Evolutionary conservation across 2,113 vertebrate genomes (phyloP), one percentile per base, ranked within the genome.

Genomic region (Anhinga anhinga): DNA sequence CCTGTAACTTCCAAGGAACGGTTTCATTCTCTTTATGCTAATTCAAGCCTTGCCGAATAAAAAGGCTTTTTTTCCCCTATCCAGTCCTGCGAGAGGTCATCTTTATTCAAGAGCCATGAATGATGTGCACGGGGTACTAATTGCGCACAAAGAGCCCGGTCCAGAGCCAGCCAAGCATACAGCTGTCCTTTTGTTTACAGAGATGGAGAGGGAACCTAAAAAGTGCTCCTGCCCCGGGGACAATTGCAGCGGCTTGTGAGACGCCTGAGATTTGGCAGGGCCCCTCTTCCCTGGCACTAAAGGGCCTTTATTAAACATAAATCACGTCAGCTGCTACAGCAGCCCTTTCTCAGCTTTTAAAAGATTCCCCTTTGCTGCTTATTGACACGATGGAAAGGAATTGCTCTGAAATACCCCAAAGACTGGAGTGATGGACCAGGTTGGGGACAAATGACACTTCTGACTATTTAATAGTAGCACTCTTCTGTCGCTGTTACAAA

Each of bases 101-200:
- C 96, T 97, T 97, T 97, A 98, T 97, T 97, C 97, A 98, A 94
- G 82, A 93, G 92, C 87, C 66, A 8, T 97, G 97, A 97, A 93
- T 91, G 94, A 97, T 97, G 97, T 97, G 97, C 59, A 20, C 59
- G 0, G 97, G 92, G 73, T 96, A 90, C 95, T 85, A 93, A 97
- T 88, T 7, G 2, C 0, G 26, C 94, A 98, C 97, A 98, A 98
- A 98, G 94, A 88, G 90, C 94, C 70, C 67, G 12, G 50, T 95
- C 94, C 93, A 7, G 89, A 96, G 95, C 92, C 94, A 97, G 95
- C 97, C 98, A 95, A 97, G 94, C 94, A 13, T 95, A 96, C 97
- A 98, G 97, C 94, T 96, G 97, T 84, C 96, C 94, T 93, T 98
- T 98, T 98, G 97, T 98, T 95, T 71, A 1, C 65, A 45, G 71